Percentiles rank a stretch among this genome's conserved stretches.
Conservation (phyloP, 1,140 invertebrate genomes). For the Leptestheria dahalacensis region DNA sequence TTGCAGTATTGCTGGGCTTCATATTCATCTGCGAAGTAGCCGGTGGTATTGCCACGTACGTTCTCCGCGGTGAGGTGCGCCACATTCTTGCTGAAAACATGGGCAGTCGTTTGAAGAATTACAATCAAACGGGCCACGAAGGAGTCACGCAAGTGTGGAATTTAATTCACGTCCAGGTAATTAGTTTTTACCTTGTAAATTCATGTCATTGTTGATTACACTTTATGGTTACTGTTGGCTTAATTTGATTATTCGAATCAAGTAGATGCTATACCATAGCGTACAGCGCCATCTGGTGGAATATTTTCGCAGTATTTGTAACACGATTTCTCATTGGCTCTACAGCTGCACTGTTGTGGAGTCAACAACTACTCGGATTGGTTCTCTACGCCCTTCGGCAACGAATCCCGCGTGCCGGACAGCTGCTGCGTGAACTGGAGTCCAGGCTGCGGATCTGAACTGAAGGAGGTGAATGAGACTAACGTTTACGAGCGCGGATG, state of each 20-base stretch:
- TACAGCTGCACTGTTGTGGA: constrained; percentile 62
- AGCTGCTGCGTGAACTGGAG: constrained; percentile 41
- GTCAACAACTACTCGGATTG: constrained; percentile 51
- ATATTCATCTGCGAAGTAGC: constrained; percentile 35
- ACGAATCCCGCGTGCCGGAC: constrained; percentile 37
- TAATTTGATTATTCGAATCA: background rate
- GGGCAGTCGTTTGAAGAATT: constrained; percentile 21
- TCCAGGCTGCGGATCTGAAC: constrained; percentile 30
- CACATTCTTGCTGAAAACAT: constrained; percentile 20
- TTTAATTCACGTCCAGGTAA: constrained; percentile 25
- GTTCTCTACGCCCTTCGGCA: constrained; percentile 36
- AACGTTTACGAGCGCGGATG: constrained; percentile 40
- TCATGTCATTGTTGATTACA: too few relatives aligned
- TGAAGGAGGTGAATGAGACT: constrained; percentile 27
- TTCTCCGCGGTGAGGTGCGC: constrained; percentile 20
- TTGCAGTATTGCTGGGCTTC: constrained; percentile 31
- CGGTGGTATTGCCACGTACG: constrained; percentile 32
- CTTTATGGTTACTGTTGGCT: too few relatives aligned
- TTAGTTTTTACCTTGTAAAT: too few relatives aligned
- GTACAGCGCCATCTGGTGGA: too few relatives aligned
- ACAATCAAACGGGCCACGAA: constrained; percentile 16
- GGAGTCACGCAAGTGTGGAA: constrained; percentile 24
- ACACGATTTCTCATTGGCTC: too few relatives aligned
- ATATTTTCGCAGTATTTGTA: too few relatives aligned
- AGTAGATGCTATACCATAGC: too few relatives aligned